A percentile compares a stretch with the other conserved stretches of the same genome.
These are phyloP conservation scores for Cololabis saira DNA, from an alignment of 2,113 vertebrate species.

Conservation along the genomic window DNA sequence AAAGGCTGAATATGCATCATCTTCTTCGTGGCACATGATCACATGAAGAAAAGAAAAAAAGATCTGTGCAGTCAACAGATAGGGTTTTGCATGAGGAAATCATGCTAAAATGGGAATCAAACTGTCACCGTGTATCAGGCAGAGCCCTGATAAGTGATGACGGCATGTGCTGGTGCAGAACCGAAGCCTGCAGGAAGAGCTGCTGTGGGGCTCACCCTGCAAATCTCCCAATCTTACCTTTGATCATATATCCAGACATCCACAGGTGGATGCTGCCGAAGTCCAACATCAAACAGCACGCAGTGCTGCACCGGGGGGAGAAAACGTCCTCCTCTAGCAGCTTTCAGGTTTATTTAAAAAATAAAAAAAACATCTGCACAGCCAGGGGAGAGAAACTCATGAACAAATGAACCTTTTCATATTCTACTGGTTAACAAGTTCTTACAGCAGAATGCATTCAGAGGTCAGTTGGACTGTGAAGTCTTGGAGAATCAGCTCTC, in stretches of 20 bases:
- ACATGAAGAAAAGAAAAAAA: too few relatives aligned
- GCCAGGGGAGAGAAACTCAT: too few relatives aligned
- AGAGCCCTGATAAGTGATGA: too few relatives aligned
- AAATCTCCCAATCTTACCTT: conserved; percentile 35
- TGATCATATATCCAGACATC: conserved; percentile 31
- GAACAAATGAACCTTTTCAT: not conserved
- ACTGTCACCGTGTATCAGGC: too few relatives aligned
- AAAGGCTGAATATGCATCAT: too few relatives aligned
- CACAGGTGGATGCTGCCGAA: conserved; percentile 27
- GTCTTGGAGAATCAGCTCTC: not conserved
- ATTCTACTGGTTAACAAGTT: not conserved
- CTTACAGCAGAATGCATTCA: not conserved
- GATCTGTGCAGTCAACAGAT: too few relatives aligned
- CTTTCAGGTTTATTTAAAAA: conserved; percentile 5
- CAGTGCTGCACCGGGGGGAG: not conserved
- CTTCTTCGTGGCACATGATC: too few relatives aligned
- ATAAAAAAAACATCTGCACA: too few relatives aligned
- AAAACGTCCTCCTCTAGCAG: not conserved
- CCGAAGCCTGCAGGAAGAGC: conserved; percentile 3
- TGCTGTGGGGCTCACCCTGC: conserved; percentile 7
- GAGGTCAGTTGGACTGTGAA: not conserved
- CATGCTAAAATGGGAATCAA: too few relatives aligned
- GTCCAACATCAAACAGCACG: conserved; percentile 44
- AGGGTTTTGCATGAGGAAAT: too few relatives aligned
- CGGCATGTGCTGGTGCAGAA: not conserved